Base-by-base conservation (phyloP, 2,797 vertebrate genomes). In the Myotis daubentonii region DNA sequence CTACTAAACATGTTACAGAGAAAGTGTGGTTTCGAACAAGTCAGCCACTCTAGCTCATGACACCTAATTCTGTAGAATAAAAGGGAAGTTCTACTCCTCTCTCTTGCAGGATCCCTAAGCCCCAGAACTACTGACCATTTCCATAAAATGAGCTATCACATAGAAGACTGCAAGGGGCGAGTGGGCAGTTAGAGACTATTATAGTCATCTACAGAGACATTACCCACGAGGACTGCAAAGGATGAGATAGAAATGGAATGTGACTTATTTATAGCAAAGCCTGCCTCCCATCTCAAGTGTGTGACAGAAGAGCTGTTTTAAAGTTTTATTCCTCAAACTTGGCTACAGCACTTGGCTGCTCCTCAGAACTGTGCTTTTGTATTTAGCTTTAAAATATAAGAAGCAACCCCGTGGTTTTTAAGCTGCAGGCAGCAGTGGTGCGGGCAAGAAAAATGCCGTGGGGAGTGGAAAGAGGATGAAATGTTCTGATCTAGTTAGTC, bases 221-320 rank as follows among this genome's bases (percentile, higher is more conserved):
- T 74, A 57, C 78, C 96, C 95, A 65, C 81, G 93, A 95, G 93
- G 85, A 85, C 93, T 94, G 96, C 91, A 92, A 79, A 91, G 92
- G 94, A 95, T 81, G 95, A 95, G 96, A 96, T 91, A 96, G 97
- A 97, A 97, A 97, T 87, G 97, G 96, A 97, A 97, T 97, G 96
- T 79, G 92, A 30, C 93, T 97, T 97, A 97, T 97, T 97, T 97
- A 96, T 97, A 97, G 96, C 95, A 71, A 86, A 96, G 95, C 96
- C 88, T 93, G 96, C 96, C 96, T 95, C 93, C 96, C 96, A 94
- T 94, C 96, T 76, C 96, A 92, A 97, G 96, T 97, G 93, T 96
- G 96, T 97, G 97, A 96, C 96, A 97, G 96, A 97, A 96, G 97
- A 95, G 95, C 95, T 96, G 96, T 96, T 97, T 97, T 96, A 97